Percentiles rank a stretch among this genome's conserved stretches.
Evolutionary conservation across 2,888 invertebrate genomes (phyloP).

Genomic region (Seira musarum): DNA sequence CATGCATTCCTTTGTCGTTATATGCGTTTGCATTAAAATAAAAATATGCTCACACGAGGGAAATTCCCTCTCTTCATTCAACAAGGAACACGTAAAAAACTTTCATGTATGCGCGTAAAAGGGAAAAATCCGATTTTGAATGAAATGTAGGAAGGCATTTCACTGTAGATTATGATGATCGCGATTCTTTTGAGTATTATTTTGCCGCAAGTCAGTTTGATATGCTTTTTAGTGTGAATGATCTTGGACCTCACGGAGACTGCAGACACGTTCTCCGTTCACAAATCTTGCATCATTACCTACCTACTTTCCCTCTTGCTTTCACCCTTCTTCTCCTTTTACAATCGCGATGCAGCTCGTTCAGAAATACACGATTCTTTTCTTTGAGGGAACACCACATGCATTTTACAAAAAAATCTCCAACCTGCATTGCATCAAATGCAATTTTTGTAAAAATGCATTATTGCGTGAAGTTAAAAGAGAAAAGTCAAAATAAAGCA

Average conservation of each 20-base stretch:
- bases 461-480: neutral
- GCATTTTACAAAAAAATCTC: neutral
- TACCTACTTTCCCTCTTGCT: neutral
- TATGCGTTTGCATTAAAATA: neutral
- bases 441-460: neutral
- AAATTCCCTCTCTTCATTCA: neutral
- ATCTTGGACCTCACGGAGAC: constrained; percentile 22
- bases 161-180: constrained; percentile 16
- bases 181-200: neutral
- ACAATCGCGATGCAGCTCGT: neutral
- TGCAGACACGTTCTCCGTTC: neutral
- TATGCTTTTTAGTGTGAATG: constrained; percentile 33
- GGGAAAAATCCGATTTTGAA: constrained; percentile 26
- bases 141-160: constrained; percentile 4
- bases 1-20: neutral
- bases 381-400: neutral
- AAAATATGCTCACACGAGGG: neutral
- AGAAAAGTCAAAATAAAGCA: constrained; percentile 5
- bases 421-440: neutral
- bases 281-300: neutral
- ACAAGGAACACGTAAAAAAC: neutral
- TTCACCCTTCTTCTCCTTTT: neutral
- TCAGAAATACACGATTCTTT: neutral
- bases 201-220: neutral
- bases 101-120: neutral